Evolutionary conservation across 1,140 invertebrate species (phyloP).

Genomic region (Glomeris maerens): DNA sequence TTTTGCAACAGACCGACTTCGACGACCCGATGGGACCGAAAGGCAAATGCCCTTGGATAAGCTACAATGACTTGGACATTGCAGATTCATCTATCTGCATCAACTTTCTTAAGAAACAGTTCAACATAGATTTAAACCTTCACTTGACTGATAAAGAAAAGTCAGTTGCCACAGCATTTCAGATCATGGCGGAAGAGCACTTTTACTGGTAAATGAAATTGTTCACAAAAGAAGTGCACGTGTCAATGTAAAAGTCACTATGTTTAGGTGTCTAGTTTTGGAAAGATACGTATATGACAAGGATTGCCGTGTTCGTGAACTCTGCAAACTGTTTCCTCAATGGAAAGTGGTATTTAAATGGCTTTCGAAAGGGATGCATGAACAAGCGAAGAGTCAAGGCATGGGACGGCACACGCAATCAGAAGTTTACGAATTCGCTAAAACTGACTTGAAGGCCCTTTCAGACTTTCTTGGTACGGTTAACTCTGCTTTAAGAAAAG

Average conservation of each 20-base stretch:
- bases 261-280: too few species aligned
- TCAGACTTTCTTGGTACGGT: slow-evolving; percentile 4
- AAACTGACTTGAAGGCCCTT: background rate
- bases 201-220: slow-evolving; percentile 25
- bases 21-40: slow-evolving; percentile 22
- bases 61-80: slow-evolving; percentile 29
- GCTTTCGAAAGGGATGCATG: background rate
- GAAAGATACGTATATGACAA: too few species aligned
- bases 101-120: slow-evolving; percentile 26
- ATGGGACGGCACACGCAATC: slow-evolving; percentile 5
- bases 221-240: background rate
- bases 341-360: slow-evolving; percentile 3
- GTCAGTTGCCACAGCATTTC: slow-evolving; percentile 24
- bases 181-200: slow-evolving; percentile 31
- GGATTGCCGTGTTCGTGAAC: too few species aligned
- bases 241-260: slow-evolving; percentile 4
- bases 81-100: slow-evolving; percentile 35
- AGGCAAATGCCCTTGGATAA: slow-evolving; percentile 35
- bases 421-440: background rate
- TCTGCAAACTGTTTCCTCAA: background rate
- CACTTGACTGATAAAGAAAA: slow-evolving; percentile 20
- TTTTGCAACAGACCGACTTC: slow-evolving; percentile 18
- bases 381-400: slow-evolving; percentile 3
- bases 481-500: too few species aligned
- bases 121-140: slow-evolving; percentile 21